Evolutionary conservation across 2,797 vertebrate species (phyloP), one percentile per base, ranked within the genome.

Genomic region (Tangara arthus): DNA sequence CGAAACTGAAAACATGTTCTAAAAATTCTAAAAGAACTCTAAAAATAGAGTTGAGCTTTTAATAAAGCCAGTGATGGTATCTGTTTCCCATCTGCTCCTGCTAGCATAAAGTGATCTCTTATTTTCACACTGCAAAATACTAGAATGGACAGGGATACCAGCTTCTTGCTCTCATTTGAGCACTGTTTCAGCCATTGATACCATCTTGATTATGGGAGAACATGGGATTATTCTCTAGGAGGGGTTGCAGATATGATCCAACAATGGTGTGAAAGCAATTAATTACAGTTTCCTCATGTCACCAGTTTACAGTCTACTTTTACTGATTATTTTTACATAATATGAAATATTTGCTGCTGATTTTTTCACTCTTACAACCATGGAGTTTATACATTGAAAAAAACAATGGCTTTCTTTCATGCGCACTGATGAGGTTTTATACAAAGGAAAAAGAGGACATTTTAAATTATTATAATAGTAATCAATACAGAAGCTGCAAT

Each of bases 1-100:
- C 8, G 30, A 83, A 68, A 81, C 77, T 49, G 73, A 84, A 95
- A 95, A 92, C 60, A 87, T 15, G 24, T 68, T 93, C 86, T 92
- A 93, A 90, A 93, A 93, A 80, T 79, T 89, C 56, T 56, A 34
- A 63, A 90, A 76, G 59, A 84, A 80, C 39, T 89, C 63, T 90
- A 93, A 95, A 94, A 70, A 87, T 70, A 94, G 64, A 49, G 41
- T 24, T 79, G 73, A 80, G 86, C 86, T 95, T 92, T 91, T 92
- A 90, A 87, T 89, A 77, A 95, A 92, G 68, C 63, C 24, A 8
- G 86, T 12, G n/a, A 56, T 65, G 66, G 16, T 94, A 87, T 56
- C 81, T 85, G 70, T 70, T 88, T 90, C 83, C 92, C 90, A 93
- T 90, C 86, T 96, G 90, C 75, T 90, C 75, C 71, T 64, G 39